Base-by-base conservation (phyloP, 2,888 invertebrate genomes). In the Unio pictorum region DNA sequence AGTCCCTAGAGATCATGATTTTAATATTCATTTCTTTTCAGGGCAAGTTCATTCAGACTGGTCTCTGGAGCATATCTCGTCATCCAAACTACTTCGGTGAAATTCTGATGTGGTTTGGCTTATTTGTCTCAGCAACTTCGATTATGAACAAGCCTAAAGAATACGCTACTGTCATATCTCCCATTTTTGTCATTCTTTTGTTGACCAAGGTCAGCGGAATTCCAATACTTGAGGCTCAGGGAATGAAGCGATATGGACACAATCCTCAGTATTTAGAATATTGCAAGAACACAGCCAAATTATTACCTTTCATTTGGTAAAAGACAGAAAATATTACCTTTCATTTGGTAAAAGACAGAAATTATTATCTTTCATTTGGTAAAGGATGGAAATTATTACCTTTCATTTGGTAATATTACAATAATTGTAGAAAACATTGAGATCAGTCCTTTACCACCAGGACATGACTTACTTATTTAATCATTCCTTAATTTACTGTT, bases 71-170 rank as follows among this genome's bases (percentile, higher is more conserved):
- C 34, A 68, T 87, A 8, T 85, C 85, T 17, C 82, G 88, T 15
- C 87, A 89, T 73, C 89, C 89, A 3, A 89, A 89, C 73, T 89
- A 89, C 71, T 82, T 89, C 20, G 89, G 89, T 23, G 89, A 89
- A 73, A 88, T 89, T 54, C 79, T 88, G 61, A 81, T 89, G 84
- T 89, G 89, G 88, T 67, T 77, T 2, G 89, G 89, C 3, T 73
- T 89, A 3, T 89, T 81, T 73, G 34, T 86, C 2, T 83, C 86
- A 2, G 81, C 87, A 0, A 78, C 83, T 17, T 78, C 83, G 0
- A 81, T 81, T 20, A 79, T 88, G 65, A 61, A 67, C 60, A 76
- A 79, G 55, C 84, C 84, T 18, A 63, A 74, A 60, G 85, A 87
- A 71, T 80, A 83, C 55, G 67, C 84, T 60, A 80, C 84, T n/a